Evolutionary conservation across 2,113 vertebrate genomes (phyloP).

Genomic region (Dromas ardeola): DNA sequence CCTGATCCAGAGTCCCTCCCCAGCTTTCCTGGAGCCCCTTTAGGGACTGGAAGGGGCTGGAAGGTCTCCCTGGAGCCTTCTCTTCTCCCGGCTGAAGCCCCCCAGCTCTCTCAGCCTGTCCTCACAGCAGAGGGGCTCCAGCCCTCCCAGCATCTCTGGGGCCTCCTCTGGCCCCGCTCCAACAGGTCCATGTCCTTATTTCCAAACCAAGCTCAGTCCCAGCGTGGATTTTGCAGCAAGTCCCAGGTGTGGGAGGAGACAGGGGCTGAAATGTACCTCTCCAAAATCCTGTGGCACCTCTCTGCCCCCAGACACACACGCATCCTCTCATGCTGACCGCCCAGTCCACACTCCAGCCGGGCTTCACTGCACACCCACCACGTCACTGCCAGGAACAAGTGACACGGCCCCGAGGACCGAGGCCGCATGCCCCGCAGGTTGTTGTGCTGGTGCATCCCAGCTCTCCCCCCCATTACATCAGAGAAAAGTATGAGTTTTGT

Average conservation of each 20-base stretch:
- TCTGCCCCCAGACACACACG: background rate
- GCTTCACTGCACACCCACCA: background rate
- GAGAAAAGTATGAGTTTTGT: background rate
- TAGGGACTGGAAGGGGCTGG: too few species aligned
- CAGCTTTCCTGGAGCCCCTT: too few species aligned
- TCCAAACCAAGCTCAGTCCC: background rate
- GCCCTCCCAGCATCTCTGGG: background rate
- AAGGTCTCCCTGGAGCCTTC: too few species aligned
- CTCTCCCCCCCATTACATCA: background rate
- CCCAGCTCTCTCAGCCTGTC: background rate
- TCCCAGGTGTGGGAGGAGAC: background rate
- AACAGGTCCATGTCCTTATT: background rate
- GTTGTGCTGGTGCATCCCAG: background rate
- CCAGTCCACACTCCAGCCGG: background rate
- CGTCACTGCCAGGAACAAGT: background rate
- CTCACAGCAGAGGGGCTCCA: background rate
- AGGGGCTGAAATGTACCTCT: rapidly evolving
- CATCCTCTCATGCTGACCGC: rapidly evolving
- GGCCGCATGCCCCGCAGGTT: background rate
- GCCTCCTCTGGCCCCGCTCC: background rate
- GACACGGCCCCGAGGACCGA: rapidly evolving
- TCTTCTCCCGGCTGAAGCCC: too few species aligned
- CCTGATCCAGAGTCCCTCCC: too few species aligned
- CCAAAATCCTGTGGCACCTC: background rate
- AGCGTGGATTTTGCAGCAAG: background rate